Evolutionary conservation across 1,140 invertebrate genomes (phyloP), one percentile per base, ranked within the genome.

Genomic region (Drosophila mayri): DNA sequence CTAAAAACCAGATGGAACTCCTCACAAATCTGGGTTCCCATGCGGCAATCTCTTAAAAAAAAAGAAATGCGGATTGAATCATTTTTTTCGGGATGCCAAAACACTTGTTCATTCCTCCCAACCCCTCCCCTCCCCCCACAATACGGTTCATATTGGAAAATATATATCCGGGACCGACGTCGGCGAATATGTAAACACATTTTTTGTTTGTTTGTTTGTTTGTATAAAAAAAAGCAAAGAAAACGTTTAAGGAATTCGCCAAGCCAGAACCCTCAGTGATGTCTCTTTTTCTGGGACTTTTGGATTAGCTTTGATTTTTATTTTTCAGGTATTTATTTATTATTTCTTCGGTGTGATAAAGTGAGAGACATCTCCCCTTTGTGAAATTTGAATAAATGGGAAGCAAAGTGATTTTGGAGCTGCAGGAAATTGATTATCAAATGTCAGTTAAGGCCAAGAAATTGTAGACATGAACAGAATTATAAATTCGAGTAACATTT

Each of bases 161-260:
- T 47, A 30, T 30, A 68, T 65, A 63, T 52, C 38, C 44, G 35
- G 18, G 12, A n/a, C 16, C 47, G 25, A 30, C 1, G n/a, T 8
- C 22, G 40, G 25, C 16, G 46, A n/a, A 38, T 43, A 68, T 66
- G 63, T 70, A 70, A 70, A 70, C 66, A 70, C 47, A 44, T 67
- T 68, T 67, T 66, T 28, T 28, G 30, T 22, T 25, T 18, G 20
- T 66, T 28, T 28, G 30, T 22, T 25, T 18, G 20, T 25, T 32
- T 40, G 57, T 28, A 37, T 66, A 43, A 43, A 7, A 54, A 52
- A 65, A 4, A 52, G 3, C 3, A 37, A 25, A 25, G 12, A 8
- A 40, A 44, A 68, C 43, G 3, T 55, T 49, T 8, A 38, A 20
- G 47, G 66, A 67, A 70, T 70, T 70, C 3, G 37, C n/a, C 16